A percentile compares a stretch with the other conserved stretches of the same genome.
phyloP scores from a whole-genome alignment of 2,113 vertebrate species.

The Cavia aperea region DNA sequence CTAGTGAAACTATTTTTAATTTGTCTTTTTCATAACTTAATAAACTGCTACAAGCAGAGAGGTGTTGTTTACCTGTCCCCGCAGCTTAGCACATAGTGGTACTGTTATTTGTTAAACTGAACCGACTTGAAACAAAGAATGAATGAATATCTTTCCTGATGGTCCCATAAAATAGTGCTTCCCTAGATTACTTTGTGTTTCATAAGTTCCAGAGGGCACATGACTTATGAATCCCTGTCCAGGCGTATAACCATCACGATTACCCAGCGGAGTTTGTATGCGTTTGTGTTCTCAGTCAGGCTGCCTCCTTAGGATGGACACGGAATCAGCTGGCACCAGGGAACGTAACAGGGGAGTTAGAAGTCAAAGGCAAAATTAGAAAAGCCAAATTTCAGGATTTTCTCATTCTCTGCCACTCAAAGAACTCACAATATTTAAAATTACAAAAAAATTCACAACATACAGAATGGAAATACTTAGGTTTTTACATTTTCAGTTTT shows the following conservation, averaged over 20 bases:
- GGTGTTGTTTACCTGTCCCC: not conserved
- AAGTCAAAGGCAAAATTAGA: slow-evolving; percentile 14
- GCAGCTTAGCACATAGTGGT: not conserved
- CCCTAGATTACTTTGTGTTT: not conserved
- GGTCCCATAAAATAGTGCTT: not conserved
- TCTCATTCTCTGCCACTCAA: not conserved
- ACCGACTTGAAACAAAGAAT: slow-evolving; percentile 1
- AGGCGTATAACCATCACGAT: not conserved
- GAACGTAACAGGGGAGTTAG: not conserved
- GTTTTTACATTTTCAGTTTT: not conserved
- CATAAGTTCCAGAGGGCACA: not conserved
- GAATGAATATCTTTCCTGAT: not conserved
- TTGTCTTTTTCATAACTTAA: not conserved
- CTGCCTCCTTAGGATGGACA: not conserved
- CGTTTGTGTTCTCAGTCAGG: not conserved
- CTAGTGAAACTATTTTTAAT: not conserved
- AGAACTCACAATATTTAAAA: not conserved
- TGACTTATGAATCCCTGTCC: slow-evolving; percentile 7
- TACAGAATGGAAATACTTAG: not conserved
- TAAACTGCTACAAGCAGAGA: not conserved
- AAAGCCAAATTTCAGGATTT: not conserved
- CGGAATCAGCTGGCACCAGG: not conserved
- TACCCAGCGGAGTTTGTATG: not conserved
- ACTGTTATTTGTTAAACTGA: not conserved
- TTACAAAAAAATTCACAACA: not conserved